Conservation (phyloP, 2,797 vertebrate species). For the Sandelia bainsii region DNA sequence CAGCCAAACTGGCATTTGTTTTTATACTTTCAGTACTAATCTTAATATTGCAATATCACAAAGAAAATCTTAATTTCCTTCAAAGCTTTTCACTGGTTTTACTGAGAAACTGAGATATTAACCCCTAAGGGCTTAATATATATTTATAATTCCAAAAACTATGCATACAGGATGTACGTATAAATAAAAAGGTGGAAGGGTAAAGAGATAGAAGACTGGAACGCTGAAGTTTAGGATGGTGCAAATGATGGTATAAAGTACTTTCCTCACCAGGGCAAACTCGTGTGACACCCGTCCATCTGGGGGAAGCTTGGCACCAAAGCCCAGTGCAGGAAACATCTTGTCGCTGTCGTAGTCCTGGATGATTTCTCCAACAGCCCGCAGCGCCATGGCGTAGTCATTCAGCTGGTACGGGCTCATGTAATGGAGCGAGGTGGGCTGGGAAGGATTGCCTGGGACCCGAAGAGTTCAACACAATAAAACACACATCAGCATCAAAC, state of each 20-base stretch:
- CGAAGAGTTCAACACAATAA: slow-evolving; percentile 37
- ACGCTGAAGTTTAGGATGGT: background rate
- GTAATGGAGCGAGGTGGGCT: slow-evolving; percentile 97
- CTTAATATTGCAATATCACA: background rate
- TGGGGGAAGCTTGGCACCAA: slow-evolving; percentile 96
- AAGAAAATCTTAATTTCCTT: background rate
- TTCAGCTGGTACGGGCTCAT: slow-evolving; percentile 98
- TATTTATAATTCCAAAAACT: no score
- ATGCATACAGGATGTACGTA: background rate
- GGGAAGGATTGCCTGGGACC: slow-evolving; percentile 92
- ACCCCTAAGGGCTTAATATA: no score
- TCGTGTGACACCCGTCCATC: slow-evolving; percentile 97
- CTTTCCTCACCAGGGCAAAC: slow-evolving; percentile 93
- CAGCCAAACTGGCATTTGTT: background rate
- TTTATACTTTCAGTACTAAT: slow-evolving; percentile 7
- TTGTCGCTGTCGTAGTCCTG: slow-evolving; percentile 99
- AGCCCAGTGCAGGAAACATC: slow-evolving; percentile 98
- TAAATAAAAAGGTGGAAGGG: background rate
- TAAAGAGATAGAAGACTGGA: background rate
- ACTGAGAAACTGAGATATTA: no score
- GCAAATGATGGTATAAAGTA: background rate
- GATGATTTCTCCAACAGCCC: slow-evolving; percentile 97
- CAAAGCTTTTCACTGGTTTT: background rate
- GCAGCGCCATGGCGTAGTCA: slow-evolving; percentile 96
- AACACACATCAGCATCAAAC: slow-evolving; percentile 60